phyloP scores from a whole-genome alignment of 2,888 invertebrate genomes.

The Drosophila yooni region DNA sequence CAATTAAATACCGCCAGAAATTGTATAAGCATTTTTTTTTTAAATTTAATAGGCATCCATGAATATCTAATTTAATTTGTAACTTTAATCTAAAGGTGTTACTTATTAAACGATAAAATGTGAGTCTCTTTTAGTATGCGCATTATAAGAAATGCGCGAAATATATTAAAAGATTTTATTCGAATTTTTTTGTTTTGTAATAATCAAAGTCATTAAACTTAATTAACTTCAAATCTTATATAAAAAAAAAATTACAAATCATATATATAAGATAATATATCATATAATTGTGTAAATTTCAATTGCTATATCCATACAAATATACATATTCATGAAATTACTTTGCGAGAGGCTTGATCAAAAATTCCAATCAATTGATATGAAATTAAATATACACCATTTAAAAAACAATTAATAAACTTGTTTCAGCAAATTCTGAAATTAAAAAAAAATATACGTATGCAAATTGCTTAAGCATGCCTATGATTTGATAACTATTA shows the following conservation, averaged over 20 bases:
- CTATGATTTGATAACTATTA: neutral
- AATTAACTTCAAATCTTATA: neutral
- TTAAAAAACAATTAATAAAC: neutral
- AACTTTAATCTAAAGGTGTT: neutral
- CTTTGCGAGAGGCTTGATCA: neutral
- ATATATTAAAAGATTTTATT: neutral
- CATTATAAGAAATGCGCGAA: neutral
- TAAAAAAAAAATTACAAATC: too few relatives aligned
- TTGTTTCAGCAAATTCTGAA: neutral
- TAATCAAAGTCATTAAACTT: neutral
- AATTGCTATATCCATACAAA: neutral
- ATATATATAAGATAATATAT: neutral
- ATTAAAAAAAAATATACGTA: neutral
- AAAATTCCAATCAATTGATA: neutral
- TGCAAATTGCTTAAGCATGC: neutral
- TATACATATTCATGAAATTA: neutral
- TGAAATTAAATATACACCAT: neutral
- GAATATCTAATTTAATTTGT: neutral
- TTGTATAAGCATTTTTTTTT: neutral
- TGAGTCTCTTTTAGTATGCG: neutral
- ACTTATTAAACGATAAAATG: neutral
- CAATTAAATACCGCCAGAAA: neutral
- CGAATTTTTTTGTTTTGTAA: neutral
- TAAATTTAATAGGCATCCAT: neutral
- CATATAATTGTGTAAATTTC: neutral